Percentiles rank a stretch among this genome's conserved stretches.
Evolutionary conservation across 2,113 vertebrate species (phyloP).

Genomic region (Ia io): DNA sequence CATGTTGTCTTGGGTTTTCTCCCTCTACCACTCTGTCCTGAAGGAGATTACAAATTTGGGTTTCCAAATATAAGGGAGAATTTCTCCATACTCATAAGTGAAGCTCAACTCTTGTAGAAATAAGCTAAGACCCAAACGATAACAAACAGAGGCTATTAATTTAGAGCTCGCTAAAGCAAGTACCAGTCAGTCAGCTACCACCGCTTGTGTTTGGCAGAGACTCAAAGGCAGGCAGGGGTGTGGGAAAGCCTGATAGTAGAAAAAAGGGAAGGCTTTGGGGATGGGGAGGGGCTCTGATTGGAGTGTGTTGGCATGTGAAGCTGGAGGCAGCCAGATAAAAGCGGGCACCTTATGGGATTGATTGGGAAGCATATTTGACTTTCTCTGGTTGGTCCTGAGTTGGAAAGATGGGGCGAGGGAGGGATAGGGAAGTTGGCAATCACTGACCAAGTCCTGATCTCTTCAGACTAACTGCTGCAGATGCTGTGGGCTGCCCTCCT

Average conservation of each 20-base stretch:
- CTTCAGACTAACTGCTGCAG: background rate
- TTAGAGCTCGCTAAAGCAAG: background rate
- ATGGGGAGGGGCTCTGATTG: background rate
- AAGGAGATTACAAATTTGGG: background rate
- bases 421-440: background rate
- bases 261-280: background rate
- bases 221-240: background rate
- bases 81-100: background rate
- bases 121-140: background rate
- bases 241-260: background rate
- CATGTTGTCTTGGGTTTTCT: background rate
- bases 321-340: background rate
- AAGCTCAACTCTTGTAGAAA: background rate
- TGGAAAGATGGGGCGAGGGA: background rate
- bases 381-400: background rate
- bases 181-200: background rate
- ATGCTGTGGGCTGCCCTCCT: background rate
- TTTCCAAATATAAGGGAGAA: conserved; percentile 13
- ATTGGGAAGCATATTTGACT: background rate
- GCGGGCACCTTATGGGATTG: background rate
- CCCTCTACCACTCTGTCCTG: background rate
- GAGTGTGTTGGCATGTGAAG: background rate
- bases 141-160: background rate
- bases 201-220: background rate
- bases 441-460: background rate